These are phyloP conservation scores for Styela clava DNA, from an alignment of 23 tunicate genomes.

Conservation along the genomic window DNA sequence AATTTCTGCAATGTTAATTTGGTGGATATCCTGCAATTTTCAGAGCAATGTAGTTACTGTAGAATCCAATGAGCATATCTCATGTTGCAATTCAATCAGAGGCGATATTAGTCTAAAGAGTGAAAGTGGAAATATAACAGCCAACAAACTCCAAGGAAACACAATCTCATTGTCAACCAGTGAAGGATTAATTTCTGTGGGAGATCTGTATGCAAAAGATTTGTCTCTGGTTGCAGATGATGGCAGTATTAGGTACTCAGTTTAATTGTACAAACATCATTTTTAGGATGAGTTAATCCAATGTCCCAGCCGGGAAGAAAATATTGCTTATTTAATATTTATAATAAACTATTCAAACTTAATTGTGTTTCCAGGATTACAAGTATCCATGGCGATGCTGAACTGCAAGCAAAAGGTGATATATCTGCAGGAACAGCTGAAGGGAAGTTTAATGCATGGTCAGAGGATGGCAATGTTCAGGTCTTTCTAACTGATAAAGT, in stretches of 20 bases:
- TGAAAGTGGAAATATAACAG: slow-evolving; percentile 2
- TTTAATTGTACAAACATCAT: too few relatives aligned
- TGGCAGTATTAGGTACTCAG: slow-evolving; percentile 31
- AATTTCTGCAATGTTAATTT: not conserved
- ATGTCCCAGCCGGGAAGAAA: not conserved
- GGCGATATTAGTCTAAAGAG: slow-evolving; percentile 33
- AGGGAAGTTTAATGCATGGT: slow-evolving; percentile 25
- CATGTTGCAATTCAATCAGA: slow-evolving; percentile 10
- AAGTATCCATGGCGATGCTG: slow-evolving; percentile 39
- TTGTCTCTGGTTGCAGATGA: not conserved
- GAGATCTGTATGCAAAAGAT: slow-evolving; percentile 22
- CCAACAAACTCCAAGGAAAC: slow-evolving; percentile 39
- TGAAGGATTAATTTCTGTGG: not conserved
- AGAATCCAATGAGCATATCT: slow-evolving; percentile 5
- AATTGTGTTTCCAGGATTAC: slow-evolving; percentile 23
- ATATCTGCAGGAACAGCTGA: slow-evolving; percentile 38
- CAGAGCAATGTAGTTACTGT: slow-evolving; percentile 7
- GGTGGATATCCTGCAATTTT: not conserved
- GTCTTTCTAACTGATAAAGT: slow-evolving; percentile 3
- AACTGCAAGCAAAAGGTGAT: slow-evolving; percentile 14
- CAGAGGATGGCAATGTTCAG: slow-evolving; percentile 25
- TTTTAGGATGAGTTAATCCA: not conserved
- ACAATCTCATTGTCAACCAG: not conserved
- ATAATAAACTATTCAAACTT: too few relatives aligned
- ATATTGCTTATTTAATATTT: too few relatives aligned